phyloP scores from a whole-genome alignment of 2,113 vertebrate genomes.

The Silurus meridionalis region DNA sequence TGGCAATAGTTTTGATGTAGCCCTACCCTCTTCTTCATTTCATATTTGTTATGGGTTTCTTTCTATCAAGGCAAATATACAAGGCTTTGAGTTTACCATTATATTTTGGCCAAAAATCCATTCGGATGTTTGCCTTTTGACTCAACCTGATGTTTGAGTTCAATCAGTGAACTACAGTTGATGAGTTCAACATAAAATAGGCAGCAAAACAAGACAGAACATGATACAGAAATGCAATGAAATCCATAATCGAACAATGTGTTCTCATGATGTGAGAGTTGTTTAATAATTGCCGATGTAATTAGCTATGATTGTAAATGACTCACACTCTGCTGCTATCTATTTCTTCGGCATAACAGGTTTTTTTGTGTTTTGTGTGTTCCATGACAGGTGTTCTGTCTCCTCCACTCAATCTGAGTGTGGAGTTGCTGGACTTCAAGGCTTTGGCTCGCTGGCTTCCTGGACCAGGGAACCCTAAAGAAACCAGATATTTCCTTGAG shows the following conservation, averaged over 20 bases:
- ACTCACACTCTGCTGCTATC: neutral
- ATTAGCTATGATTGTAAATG: neutral
- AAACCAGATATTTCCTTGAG: constrained; percentile 51
- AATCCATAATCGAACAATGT: neutral
- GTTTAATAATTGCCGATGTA: neutral
- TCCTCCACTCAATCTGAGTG: constrained; percentile 51
- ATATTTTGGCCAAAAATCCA: too few species aligned
- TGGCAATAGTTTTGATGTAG: too few species aligned
- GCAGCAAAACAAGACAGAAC: neutral
- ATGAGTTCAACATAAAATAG: neutral
- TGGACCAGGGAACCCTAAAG: constrained; percentile 36
- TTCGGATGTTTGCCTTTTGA: too few species aligned
- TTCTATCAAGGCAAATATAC: too few species aligned
- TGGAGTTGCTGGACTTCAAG: constrained; percentile 54
- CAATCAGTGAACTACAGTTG: neutral
- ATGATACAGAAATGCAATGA: neutral
- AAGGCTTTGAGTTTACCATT: too few species aligned
- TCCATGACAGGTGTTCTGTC: constrained; percentile 44
- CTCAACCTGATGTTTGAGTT: neutral
- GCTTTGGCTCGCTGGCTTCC: constrained; percentile 43
- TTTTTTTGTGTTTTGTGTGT: neutral
- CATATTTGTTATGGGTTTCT: too few species aligned
- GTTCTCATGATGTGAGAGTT: neutral
- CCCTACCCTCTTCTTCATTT: too few species aligned
- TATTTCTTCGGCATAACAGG: neutral